phyloP scores from a whole-genome alignment of 2,797 vertebrate genomes.

The Hemibagrus guttatus region DNA sequence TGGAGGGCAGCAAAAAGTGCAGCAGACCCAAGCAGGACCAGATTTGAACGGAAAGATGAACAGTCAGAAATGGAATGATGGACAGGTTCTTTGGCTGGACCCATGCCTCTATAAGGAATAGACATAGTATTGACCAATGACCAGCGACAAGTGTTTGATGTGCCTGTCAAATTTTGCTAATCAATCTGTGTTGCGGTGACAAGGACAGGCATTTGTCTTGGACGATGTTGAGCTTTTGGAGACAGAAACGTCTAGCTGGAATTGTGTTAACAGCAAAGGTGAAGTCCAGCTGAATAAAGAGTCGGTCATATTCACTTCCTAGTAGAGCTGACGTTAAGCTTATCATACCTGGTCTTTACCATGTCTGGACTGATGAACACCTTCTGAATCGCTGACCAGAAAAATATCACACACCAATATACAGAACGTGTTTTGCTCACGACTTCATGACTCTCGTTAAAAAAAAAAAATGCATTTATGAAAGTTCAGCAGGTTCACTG shows the following conservation, averaged over 20 bases:
- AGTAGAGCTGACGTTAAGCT: background rate
- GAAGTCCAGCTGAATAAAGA: background rate
- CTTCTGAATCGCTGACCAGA: background rate
- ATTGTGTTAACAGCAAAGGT: background rate
- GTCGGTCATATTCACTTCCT: background rate
- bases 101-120: background rate
- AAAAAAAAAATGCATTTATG: background rate
- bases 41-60: constrained; percentile 39
- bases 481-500: background rate
- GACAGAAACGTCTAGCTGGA: background rate
- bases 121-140: background rate
- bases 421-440: background rate
- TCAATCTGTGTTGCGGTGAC: constrained; percentile 28
- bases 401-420: background rate
- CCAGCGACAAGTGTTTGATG: background rate
- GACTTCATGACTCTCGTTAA: constrained; percentile 12
- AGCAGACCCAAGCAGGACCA: constrained; percentile 32
- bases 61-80: background rate
- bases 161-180: constrained; percentile 7
- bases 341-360: background rate
- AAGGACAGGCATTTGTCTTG: constrained; percentile 22
- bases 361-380: background rate
- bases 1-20: constrained; percentile 26
- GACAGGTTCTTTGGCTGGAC: background rate
- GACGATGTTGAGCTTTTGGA: constrained; percentile 14